A percentile compares a stretch with the other conserved stretches of the same genome.
phyloP scores from a whole-genome alignment of 2,888 invertebrate genomes.

The Patella ulyssiponensis region DNA sequence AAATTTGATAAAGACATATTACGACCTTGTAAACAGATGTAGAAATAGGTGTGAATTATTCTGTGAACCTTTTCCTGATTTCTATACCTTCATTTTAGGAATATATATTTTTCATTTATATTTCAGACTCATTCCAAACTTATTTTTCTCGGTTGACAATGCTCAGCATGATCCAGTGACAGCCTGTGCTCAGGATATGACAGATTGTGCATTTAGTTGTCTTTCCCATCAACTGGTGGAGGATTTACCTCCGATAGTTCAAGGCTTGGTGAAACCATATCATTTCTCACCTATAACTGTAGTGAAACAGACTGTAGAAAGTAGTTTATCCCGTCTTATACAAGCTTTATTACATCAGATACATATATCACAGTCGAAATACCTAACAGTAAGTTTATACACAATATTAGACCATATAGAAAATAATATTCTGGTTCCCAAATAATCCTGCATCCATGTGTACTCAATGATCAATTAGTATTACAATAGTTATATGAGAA shows the following conservation, averaged over 20 bases:
- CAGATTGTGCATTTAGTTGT: slow-evolving; percentile 64
- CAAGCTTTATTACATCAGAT: slow-evolving; percentile 75
- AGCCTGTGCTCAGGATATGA: slow-evolving; percentile 74
- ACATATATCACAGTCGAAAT: slow-evolving; percentile 79
- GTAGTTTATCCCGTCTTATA: slow-evolving; percentile 77
- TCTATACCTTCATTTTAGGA: neutral
- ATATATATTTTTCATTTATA: slow-evolving; percentile 14
- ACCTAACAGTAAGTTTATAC: slow-evolving; percentile 77
- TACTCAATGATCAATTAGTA: no score
- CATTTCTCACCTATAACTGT: slow-evolving; percentile 48
- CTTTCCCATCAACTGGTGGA: slow-evolving; percentile 65
- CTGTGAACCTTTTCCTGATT: no score
- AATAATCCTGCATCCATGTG: no score
- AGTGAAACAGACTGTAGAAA: slow-evolving; percentile 71
- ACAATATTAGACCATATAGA: no score
- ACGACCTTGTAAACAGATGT: no score
- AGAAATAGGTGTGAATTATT: no score
- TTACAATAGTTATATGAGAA: no score
- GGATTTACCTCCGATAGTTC: slow-evolving; percentile 73
- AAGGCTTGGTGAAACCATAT: slow-evolving; percentile 74
- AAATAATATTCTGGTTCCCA: no score
- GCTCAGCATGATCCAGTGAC: slow-evolving; percentile 76
- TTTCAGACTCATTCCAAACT: slow-evolving; percentile 69
- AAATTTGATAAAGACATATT: no score
- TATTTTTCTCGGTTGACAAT: slow-evolving; percentile 72